Conservation (phyloP, 2,113 vertebrate genomes). For the Ciconia stormi region DNA sequence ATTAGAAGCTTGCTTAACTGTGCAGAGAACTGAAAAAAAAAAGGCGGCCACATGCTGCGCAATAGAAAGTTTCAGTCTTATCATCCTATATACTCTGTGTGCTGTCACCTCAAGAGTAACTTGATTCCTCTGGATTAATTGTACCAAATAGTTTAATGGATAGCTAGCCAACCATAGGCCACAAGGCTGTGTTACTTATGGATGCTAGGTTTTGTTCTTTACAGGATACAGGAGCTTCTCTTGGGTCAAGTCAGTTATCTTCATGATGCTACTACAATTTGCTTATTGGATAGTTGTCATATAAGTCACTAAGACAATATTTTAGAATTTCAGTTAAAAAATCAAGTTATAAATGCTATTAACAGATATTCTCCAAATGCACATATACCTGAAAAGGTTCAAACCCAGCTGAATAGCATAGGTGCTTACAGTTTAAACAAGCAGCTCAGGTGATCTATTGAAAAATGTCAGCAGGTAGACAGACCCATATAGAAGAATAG, state of each 20-base stretch:
- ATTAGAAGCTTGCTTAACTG: neutral
- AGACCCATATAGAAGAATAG: neutral
- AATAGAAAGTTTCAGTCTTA: neutral
- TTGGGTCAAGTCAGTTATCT: neutral
- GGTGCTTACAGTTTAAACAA: neutral
- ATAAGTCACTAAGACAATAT: neutral
- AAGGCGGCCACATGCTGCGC: accelerated
- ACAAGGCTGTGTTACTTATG: neutral
- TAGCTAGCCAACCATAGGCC: neutral
- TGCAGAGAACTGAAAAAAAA: neutral
- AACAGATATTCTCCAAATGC: neutral
- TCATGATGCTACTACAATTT: neutral
- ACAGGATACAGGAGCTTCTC: neutral
- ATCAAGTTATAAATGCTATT: neutral
- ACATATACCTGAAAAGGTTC: neutral
- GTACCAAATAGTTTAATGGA: neutral
- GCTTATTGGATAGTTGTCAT: neutral
- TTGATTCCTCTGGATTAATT: neutral
- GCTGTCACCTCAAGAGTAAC: neutral
- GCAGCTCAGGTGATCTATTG: neutral
- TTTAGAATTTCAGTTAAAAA: neutral
- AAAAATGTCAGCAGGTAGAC: neutral
- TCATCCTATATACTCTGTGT: neutral
- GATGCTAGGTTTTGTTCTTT: neutral
- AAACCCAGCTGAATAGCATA: neutral